Percentiles rank a stretch among this genome's conserved stretches.
Evolutionary conservation across 2,113 vertebrate genomes (phyloP).

Genomic region (Actenoides lindsayi): DNA sequence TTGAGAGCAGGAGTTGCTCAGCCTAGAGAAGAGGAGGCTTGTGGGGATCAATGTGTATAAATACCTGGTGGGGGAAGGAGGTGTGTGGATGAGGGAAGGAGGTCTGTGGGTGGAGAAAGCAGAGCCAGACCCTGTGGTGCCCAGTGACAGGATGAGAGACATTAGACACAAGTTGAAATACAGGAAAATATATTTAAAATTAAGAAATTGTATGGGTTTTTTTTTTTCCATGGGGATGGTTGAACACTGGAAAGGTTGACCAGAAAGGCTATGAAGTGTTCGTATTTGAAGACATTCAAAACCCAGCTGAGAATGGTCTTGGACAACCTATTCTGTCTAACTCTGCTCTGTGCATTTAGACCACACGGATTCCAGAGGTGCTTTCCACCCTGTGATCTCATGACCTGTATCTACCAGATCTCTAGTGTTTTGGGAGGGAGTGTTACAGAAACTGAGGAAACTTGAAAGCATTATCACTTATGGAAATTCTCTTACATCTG

Average conservation of each 20-base stretch:
- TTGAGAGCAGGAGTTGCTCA: not conserved
- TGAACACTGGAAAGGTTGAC: not conserved
- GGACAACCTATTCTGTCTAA: not conserved
- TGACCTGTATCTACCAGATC: not conserved
- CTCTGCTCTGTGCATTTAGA: not conserved
- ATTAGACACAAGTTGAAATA: not conserved
- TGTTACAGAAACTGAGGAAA: not conserved
- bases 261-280: not conserved
- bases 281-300: not conserved
- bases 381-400: not conserved
- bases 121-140: too few relatives aligned
- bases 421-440: not conserved
- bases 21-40: not conserved
- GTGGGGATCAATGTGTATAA: not conserved
- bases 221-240: not conserved
- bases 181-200: not conserved
- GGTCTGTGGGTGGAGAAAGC: not conserved
- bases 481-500: not conserved
- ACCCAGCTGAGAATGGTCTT: not conserved
- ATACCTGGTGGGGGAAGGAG: not conserved
- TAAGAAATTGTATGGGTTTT: not conserved
- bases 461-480: not conserved
- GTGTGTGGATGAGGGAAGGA: not conserved
- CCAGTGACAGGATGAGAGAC: not conserved
- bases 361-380: not conserved